A percentile compares a stretch with the other conserved stretches of the same genome.
phyloP scores from a whole-genome alignment of 2,797 vertebrate species.

The Chloroceryle amazona region DNA sequence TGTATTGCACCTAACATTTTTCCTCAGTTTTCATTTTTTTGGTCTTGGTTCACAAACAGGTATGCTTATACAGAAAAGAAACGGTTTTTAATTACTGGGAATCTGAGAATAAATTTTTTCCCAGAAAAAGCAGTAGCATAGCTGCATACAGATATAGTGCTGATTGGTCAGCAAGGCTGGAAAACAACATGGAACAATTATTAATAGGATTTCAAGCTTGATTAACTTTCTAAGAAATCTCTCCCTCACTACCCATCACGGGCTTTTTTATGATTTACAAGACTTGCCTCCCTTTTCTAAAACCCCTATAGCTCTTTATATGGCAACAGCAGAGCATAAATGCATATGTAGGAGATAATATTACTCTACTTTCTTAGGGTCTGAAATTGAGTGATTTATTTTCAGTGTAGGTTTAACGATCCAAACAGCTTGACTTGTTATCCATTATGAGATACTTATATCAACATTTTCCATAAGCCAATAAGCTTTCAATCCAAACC shows the following conservation, averaged over 20 bases:
- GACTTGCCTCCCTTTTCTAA: not conserved
- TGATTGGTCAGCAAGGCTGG: not conserved
- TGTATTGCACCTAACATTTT: not conserved
- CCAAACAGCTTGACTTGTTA: not conserved
- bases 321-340: not conserved
- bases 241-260: not conserved
- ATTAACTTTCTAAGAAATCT: not conserved
- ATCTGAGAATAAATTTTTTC: not conserved
- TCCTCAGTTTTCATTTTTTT: not conserved
- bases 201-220: not conserved
- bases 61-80: not conserved
- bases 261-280: not conserved
- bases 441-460: not conserved
- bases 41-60: not conserved
- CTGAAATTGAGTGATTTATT: not conserved
- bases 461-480: not conserved
- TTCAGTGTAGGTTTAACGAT: not conserved
- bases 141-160: not conserved
- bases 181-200: not conserved
- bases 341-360: not conserved
- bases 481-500: not conserved
- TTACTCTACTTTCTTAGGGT: not conserved
- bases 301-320: not conserved
- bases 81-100: not conserved
- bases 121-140: not conserved